Percentiles rank a stretch among this genome's conserved stretches.
These are phyloP conservation scores for Cordilura impudica DNA, from an alignment of 2,888 invertebrate species.

Conservation along the genomic window DNA sequence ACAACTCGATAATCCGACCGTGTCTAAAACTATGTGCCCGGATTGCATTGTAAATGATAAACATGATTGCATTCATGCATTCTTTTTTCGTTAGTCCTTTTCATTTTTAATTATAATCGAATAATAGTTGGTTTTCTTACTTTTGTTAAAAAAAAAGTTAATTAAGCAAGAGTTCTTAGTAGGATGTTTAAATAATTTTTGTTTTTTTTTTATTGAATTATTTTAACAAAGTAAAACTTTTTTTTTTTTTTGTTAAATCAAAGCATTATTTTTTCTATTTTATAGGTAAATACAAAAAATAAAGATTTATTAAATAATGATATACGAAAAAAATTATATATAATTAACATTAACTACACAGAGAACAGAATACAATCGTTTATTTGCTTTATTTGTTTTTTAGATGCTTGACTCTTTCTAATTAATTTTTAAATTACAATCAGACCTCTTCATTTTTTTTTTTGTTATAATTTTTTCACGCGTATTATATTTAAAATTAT, in stretches of 20 bases:
- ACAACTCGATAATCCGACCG: too few relatives aligned
- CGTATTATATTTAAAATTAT: slow-evolving; percentile 55
- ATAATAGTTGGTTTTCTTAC: too few relatives aligned
- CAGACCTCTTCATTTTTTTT: slow-evolving; percentile 53
- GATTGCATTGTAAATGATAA: too few relatives aligned
- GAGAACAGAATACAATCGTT: slow-evolving; percentile 41
- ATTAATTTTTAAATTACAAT: slow-evolving; percentile 56
- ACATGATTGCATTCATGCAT: too few relatives aligned
- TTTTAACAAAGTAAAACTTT: slow-evolving; percentile 58
- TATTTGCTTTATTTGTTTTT: slow-evolving; percentile 31
- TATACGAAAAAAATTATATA: slow-evolving; percentile 57
- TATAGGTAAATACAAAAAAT: slow-evolving; percentile 60
- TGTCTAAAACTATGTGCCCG: too few relatives aligned
- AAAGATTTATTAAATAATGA: slow-evolving; percentile 54
- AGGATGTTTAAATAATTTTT: slow-evolving; percentile 46
- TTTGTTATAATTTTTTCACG: slow-evolving; percentile 33
- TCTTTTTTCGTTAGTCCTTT: too few relatives aligned
- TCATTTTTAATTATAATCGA: too few relatives aligned
- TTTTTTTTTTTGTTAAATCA: slow-evolving; percentile 50
- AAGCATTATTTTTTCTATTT: slow-evolving; percentile 54
- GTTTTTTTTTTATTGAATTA: slow-evolving; percentile 55
- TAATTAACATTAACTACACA: slow-evolving; percentile 63
- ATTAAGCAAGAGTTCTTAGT: background rate
- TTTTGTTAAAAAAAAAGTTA: background rate
- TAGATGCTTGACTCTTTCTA: slow-evolving; percentile 55